A percentile compares a stretch with the other conserved stretches of the same genome.
These are phyloP conservation scores for Nemotelus nigrinus DNA, from an alignment of 2,888 invertebrate species.

Conservation along the genomic window DNA sequence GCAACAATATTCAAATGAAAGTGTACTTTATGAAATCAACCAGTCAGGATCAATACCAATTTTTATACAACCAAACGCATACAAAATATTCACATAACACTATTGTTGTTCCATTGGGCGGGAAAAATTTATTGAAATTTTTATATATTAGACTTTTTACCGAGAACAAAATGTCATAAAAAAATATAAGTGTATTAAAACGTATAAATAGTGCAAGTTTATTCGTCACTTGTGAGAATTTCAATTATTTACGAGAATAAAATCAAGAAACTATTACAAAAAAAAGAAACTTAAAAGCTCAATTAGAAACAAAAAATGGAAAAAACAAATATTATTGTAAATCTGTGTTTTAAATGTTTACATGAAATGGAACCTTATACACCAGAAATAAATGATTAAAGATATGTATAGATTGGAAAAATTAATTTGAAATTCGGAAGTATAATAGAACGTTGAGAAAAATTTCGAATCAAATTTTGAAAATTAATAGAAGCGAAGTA, in stretches of 20 bases:
- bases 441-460: too few species aligned
- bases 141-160: background rate
- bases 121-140: background rate
- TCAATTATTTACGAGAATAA: background rate
- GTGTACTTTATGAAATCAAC: too few species aligned
- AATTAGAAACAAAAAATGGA: background rate
- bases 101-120: constrained; percentile 8
- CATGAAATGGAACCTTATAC: constrained; percentile 30
- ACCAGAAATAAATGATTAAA: constrained; percentile 18
- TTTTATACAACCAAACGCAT: too few species aligned
- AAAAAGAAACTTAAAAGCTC: background rate
- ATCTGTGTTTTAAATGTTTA: constrained; percentile 43
- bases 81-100: too few species aligned
- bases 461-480: too few species aligned
- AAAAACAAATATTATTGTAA: constrained; percentile 26
- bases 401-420: background rate
- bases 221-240: background rate
- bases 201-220: too few species aligned
- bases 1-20: too few species aligned
- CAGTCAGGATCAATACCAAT: too few species aligned
- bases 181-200: too few species aligned
- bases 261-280: background rate
- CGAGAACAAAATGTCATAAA: too few species aligned
- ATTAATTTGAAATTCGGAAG: background rate
- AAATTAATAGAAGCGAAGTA: too few species aligned